A percentile compares a stretch with the other conserved stretches of the same genome.
Evolutionary conservation across 2,113 vertebrate species (phyloP).

Genomic region (Pelvicachromis taeniatus): DNA sequence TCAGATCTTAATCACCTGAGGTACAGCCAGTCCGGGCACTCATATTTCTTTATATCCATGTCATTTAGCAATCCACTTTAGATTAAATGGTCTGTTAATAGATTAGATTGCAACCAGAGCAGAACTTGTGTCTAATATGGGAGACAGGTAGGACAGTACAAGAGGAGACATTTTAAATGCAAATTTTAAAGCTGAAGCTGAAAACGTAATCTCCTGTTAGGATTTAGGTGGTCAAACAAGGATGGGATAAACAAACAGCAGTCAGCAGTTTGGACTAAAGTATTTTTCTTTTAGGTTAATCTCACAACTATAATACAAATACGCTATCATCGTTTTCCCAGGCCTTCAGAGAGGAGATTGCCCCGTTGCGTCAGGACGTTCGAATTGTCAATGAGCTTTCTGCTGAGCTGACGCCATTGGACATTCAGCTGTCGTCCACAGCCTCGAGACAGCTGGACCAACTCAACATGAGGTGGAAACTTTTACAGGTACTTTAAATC

Average conservation of each 20-base stretch:
- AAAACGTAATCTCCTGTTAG: background rate
- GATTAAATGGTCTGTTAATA: background rate
- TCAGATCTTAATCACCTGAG: background rate
- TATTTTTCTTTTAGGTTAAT: background rate
- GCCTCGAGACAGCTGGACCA: conserved; percentile 90
- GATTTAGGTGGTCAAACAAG: background rate
- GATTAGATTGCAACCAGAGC: background rate
- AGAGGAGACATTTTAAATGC: background rate
- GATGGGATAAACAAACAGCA: background rate
- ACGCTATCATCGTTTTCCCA: conserved; percentile 28
- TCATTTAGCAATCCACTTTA: background rate
- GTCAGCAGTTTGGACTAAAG: background rate
- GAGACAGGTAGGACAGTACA: background rate
- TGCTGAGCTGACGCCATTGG: conserved; percentile 86
- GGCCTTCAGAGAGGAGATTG: conserved; percentile 89
- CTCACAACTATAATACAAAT: background rate
- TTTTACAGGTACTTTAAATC: conserved; percentile 80
- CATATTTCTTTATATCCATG: background rate
- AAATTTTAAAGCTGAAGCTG: background rate
- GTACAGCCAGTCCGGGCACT: background rate
- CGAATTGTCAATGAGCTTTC: conserved; percentile 87
- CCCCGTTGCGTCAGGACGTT: conserved; percentile 86
- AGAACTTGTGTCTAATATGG: background rate
- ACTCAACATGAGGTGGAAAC: conserved; percentile 93
- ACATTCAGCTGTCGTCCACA: conserved; percentile 89